These are phyloP conservation scores for Callaeas wilsoni DNA, from an alignment of 2,113 vertebrate species.

Conservation along the genomic window DNA sequence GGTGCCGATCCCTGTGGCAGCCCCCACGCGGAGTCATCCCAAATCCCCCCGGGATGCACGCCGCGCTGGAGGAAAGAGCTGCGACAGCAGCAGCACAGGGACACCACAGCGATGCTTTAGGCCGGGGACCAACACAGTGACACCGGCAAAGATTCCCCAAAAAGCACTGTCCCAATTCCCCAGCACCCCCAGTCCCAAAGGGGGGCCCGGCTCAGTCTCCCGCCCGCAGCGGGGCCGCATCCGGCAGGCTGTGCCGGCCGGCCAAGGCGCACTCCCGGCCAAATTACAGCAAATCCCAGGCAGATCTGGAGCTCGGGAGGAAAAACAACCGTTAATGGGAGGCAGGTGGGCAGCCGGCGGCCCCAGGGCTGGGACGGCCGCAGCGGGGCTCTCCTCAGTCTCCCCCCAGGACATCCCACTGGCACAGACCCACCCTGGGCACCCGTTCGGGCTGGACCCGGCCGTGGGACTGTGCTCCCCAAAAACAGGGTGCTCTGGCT, in stretches of 20 bases:
- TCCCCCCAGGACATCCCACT: fast-evolving
- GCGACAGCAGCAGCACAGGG: background rate
- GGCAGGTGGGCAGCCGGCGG: conserved; percentile 25
- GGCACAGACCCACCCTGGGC: background rate
- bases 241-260: conserved; percentile 1
- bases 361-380: background rate
- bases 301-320: conserved; percentile 39
- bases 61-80: background rate
- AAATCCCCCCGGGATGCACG: background rate
- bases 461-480: fast-evolving
- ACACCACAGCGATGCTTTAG: background rate
- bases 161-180: background rate
- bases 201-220: background rate
- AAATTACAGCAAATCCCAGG: conserved; percentile 49
- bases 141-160: background rate
- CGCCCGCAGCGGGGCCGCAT: background rate
- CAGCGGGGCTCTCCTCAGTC: background rate
- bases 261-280: conserved; percentile 11
- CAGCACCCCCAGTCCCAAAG: background rate
- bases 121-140: fast-evolving
- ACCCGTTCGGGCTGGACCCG: fast-evolving
- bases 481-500: background rate
- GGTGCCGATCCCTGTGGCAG: background rate
- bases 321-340: conserved; percentile 48
- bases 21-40: background rate